These are phyloP conservation scores for Pyrgilauda ruficollis DNA, from an alignment of 2,113 vertebrate species.

Conservation along the genomic window DNA sequence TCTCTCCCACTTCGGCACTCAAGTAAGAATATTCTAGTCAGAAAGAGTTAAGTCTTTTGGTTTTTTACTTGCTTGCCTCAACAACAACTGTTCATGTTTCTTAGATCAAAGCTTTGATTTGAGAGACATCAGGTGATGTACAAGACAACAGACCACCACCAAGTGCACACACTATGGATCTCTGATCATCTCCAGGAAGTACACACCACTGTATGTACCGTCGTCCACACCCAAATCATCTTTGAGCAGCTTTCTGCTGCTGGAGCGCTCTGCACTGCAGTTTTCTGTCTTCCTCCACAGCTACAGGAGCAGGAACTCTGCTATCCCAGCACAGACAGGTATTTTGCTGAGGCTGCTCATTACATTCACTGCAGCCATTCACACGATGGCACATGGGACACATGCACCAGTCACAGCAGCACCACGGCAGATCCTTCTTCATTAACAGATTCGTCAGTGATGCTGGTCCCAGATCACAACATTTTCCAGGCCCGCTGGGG, in stretches of 20 bases:
- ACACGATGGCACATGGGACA: background rate
- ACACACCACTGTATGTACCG: accelerated
- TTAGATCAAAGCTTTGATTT: background rate
- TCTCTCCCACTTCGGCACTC: background rate
- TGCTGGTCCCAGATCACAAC: background rate
- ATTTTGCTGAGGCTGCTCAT: background rate
- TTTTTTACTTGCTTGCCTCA: background rate
- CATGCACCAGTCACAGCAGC: background rate
- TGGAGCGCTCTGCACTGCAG: background rate
- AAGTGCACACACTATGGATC: background rate
- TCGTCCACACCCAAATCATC: background rate
- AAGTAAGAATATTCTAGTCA: background rate
- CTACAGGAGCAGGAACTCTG: background rate
- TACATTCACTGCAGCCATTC: background rate
- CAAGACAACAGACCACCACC: background rate
- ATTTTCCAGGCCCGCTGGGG: background rate
- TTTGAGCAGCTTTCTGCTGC: background rate
- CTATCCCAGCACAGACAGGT: background rate
- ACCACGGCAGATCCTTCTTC: background rate
- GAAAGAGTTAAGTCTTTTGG: background rate
- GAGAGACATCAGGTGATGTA: background rate
- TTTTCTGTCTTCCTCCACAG: background rate
- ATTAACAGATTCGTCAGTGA: background rate
- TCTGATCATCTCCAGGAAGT: background rate
- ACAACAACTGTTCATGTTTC: background rate